Base-by-base conservation (phyloP, 2,113 vertebrate species). In the Phrynosoma platyrhinos region DNA sequence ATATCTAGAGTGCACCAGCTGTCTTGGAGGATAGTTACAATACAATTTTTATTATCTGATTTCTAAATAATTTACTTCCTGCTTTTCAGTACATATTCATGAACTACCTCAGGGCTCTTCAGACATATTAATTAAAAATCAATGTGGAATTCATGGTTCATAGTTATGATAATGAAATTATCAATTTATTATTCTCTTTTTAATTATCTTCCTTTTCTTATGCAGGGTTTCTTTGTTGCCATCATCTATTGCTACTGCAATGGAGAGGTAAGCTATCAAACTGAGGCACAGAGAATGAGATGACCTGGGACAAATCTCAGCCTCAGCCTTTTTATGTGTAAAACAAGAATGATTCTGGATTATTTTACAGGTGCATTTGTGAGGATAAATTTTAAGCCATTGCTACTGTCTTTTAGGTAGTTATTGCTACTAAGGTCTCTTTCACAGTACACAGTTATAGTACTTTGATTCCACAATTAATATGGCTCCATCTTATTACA, bases 161-260 rank as follows among this genome's bases (percentile, higher is more conserved):
- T 40, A 30, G 30, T 69, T 42, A n/a, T 47, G 40, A 27, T 42
- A 25, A 25, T 52, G 88, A 80, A 94, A 0, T 0, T 2, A 88
- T 9, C 12, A 9, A 68, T 9, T 78, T 4, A 69, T 20, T 12
- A 5, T 47, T 47, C 55, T 7, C 79, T 5, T 80, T 18, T 1
- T 83, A 14, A 53, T 47, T 82, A 66, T 82, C 36, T 62, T 82
- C 36, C 16, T 27, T 68, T 53, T 32, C 6, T 95, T 77, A 55
- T 93, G 12, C 93, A 98, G 98, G 98, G 98, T 18, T 98, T 98
- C 92, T 98, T 98, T 93, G 98, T 98, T 88, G 98, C 98, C 9
- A 97, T 98, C 75, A 98, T 98, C 91, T 98, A 98, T 83, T 98
- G 98, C 91, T 98, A 97, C 94, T 98, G 98, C 94, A 98, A 98